Percentiles rank a stretch among this genome's conserved stretches.
phyloP scores from a whole-genome alignment of 2,113 vertebrate genomes.

The Microtus ochrogaster region DNA sequence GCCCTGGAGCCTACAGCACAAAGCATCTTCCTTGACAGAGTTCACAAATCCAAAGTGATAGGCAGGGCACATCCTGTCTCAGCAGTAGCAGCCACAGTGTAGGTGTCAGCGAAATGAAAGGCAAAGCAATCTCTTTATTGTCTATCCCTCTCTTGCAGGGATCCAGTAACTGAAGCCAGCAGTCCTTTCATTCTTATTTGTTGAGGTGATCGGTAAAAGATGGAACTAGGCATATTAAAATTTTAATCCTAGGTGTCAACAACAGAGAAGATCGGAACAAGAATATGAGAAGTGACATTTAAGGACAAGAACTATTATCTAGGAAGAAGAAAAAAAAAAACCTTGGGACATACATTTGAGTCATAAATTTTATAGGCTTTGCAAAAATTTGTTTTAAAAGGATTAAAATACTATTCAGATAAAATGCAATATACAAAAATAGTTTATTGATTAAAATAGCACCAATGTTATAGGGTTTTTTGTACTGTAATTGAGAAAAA shows the following conservation, averaged over 20 bases:
- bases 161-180: neutral
- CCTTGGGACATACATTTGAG: neutral
- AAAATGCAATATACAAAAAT: constrained; percentile 5
- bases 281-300: constrained; percentile 35
- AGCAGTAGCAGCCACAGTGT: constrained; percentile 28
- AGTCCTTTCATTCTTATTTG: neutral
- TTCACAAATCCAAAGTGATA: constrained; percentile 58
- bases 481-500: constrained; percentile 49
- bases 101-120: constrained; percentile 63
- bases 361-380: constrained; percentile 54
- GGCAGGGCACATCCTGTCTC: constrained; percentile 50
- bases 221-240: constrained; percentile 41
- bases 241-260: neutral
- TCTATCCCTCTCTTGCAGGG: neutral
- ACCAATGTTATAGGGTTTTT: neutral
- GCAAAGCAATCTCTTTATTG: constrained; percentile 73
- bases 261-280: neutral
- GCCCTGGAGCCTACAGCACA: constrained; percentile 62
- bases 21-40: constrained; percentile 75
- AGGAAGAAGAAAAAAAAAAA: neutral
- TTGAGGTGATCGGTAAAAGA: constrained; percentile 2
- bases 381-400: constrained; percentile 39
- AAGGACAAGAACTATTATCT: constrained; percentile 1
- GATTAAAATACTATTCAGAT: constrained; percentile 32
- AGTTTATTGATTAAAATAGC: constrained; percentile 29